These are phyloP conservation scores for Protomyctophum bolini DNA, from an alignment of 2,113 vertebrate species.

Conservation along the genomic window DNA sequence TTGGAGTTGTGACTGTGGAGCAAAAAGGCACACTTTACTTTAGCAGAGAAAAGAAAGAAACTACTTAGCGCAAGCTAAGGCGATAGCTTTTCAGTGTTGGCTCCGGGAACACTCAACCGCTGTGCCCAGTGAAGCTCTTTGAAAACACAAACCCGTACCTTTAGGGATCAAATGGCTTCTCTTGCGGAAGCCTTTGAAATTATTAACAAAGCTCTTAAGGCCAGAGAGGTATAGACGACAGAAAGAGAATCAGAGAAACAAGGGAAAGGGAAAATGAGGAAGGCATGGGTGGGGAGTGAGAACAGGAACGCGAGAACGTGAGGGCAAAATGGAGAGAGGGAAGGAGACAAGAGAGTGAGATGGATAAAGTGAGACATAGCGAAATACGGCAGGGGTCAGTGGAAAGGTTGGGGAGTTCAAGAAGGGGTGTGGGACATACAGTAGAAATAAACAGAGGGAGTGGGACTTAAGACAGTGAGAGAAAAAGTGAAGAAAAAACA, in stretches of 20 bases:
- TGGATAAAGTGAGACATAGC: too few relatives aligned
- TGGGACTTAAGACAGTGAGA: not conserved
- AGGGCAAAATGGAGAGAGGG: not conserved
- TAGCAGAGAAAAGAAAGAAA: not conserved
- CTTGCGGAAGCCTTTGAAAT: slow-evolving; percentile 36
- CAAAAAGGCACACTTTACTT: slow-evolving; percentile 28
- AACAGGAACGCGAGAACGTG: too few relatives aligned
- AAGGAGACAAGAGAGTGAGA: not conserved
- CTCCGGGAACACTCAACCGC: slow-evolving; percentile 7
- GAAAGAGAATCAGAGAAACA: too few relatives aligned
- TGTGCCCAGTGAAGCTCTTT: slow-evolving; percentile 17
- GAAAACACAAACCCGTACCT: slow-evolving; percentile 11
- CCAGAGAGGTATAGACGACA: not conserved
- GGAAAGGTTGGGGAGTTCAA: not conserved
- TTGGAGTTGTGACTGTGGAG: slow-evolving; percentile 93
- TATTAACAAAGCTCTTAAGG: slow-evolving; percentile 12
- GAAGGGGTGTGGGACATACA: slow-evolving; percentile 1
- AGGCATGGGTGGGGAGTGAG: not conserved
- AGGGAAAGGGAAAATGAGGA: not conserved
- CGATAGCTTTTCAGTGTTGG: slow-evolving; percentile 28
- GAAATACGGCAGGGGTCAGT: not conserved
- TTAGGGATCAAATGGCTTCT: slow-evolving; percentile 42
- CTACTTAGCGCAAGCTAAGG: slow-evolving; percentile 12
- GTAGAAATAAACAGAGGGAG: not conserved
- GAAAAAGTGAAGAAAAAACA: not conserved